Evolutionary conservation across 2,797 vertebrate genomes (phyloP).

Genomic region (Acridotheres tristis): DNA sequence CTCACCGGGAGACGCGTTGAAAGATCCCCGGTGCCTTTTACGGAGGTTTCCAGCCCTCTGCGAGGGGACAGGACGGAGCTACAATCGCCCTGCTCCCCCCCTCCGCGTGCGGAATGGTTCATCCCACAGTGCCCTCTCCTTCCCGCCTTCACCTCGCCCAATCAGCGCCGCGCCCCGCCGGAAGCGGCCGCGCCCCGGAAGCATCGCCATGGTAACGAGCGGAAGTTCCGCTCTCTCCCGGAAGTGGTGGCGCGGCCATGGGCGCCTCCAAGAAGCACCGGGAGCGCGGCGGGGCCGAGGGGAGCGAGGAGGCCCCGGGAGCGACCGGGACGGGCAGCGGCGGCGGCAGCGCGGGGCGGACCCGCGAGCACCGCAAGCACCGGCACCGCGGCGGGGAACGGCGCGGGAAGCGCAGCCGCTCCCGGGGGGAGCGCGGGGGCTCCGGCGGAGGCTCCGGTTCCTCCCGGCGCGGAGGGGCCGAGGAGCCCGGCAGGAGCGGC

Average conservation of each 20-base stretch:
- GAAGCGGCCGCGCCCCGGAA: rapidly evolving
- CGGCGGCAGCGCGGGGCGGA: too few relatives aligned
- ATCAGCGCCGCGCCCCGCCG: not conserved
- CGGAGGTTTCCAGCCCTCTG: rapidly evolving
- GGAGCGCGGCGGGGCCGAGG: not conserved
- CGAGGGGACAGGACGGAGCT: too few relatives aligned
- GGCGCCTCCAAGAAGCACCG: not conserved
- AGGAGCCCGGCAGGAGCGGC: too few relatives aligned
- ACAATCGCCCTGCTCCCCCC: too few relatives aligned
- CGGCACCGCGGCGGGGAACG: too few relatives aligned
- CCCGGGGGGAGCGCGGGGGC: too few relatives aligned
- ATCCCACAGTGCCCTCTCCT: rapidly evolving
- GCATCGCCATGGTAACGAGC: rapidly evolving
- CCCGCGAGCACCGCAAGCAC: too few relatives aligned
- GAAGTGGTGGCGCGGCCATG: not conserved
- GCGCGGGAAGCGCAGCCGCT: too few relatives aligned
- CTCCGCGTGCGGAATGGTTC: too few relatives aligned
- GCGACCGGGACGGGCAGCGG: not conserved
- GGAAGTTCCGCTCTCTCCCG: not conserved
- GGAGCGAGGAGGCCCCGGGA: not conserved
- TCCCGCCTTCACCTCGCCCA: not conserved
- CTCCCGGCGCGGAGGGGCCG: too few relatives aligned
- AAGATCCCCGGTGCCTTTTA: rapidly evolving
- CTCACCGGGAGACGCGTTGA: rapidly evolving
- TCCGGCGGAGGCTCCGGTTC: too few relatives aligned